A percentile compares a stretch with the other conserved stretches of the same genome.
Conservation (phyloP, 2,113 vertebrate genomes). For the Mirounga angustirostris region DNA sequence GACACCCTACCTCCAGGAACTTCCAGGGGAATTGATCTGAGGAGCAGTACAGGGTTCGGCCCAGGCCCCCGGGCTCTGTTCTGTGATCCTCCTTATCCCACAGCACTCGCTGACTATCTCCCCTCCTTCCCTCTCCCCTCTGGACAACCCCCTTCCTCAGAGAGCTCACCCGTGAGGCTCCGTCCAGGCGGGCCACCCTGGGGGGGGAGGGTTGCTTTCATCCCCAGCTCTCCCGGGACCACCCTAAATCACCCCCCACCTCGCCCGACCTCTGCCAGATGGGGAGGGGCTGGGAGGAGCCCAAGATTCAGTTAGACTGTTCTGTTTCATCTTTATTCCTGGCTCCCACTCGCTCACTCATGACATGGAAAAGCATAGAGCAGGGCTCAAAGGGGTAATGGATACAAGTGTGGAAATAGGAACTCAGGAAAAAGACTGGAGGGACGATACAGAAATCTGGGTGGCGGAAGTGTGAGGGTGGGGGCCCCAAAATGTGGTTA, state of each 20-base stretch:
- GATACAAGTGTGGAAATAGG: rapidly evolving
- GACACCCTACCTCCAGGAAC: neutral
- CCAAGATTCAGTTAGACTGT: neutral
- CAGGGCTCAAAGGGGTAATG: neutral
- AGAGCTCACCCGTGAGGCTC: neutral
- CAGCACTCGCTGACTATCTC: neutral
- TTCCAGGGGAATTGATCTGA: rapidly evolving
- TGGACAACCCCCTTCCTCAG: neutral
- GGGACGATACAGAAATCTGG: rapidly evolving
- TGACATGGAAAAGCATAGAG: rapidly evolving
- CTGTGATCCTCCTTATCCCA: neutral
- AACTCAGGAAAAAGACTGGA: no score
- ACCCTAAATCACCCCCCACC: no score
- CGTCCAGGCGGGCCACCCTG: no score
- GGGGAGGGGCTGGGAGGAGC: neutral
- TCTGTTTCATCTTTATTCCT: rapidly evolving
- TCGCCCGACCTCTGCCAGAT: no score
- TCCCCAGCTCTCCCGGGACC: neutral
- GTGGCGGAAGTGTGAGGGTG: rapidly evolving
- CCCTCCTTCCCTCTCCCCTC: neutral
- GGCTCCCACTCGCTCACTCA: no score
- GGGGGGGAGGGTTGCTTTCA: no score
- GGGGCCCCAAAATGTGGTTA: neutral
- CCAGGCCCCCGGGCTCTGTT: rapidly evolving
- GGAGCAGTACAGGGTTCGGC: neutral